phyloP scores from a whole-genome alignment of 2,113 vertebrate genomes.

The Pandion haliaetus region DNA sequence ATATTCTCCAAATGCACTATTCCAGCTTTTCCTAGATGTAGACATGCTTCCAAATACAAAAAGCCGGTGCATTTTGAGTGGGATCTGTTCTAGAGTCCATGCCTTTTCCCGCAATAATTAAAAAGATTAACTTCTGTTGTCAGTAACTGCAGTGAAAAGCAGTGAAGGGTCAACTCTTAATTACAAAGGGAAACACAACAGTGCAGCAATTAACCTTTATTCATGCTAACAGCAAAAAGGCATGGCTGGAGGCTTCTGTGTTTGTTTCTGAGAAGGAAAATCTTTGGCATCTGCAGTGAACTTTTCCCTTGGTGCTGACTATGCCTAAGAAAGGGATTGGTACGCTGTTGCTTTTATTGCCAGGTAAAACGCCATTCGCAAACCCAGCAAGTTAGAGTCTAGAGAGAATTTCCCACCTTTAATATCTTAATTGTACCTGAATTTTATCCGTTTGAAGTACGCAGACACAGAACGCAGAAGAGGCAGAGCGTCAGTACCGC shows the following conservation, averaged over 20 bases:
- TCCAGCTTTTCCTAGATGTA: not conserved
- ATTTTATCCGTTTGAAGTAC: too few relatives aligned
- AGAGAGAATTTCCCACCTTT: not conserved
- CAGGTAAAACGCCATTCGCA: not conserved
- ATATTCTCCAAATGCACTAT: rapidly evolving
- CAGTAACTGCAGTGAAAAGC: not conserved
- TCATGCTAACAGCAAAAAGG: not conserved
- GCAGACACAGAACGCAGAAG: rapidly evolving
- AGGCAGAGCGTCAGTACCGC: rapidly evolving
- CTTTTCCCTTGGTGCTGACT: not conserved
- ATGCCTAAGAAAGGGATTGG: not conserved
- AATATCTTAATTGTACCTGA: too few relatives aligned
- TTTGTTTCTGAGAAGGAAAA: not conserved
- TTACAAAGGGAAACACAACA: not conserved
- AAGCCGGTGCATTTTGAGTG: rapidly evolving
- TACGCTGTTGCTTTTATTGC: not conserved
- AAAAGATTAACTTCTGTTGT: not conserved
- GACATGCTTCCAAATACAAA: not conserved
- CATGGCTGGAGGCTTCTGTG: not conserved
- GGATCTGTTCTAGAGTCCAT: not conserved
- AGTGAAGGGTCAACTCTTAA: not conserved
- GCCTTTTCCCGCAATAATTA: not conserved
- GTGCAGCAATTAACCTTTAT: not conserved
- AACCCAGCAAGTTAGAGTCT: not conserved
- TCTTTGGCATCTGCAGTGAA: not conserved